phyloP scores from a whole-genome alignment of 1,140 invertebrate species.

The Aphaenogaster floridana region DNA sequence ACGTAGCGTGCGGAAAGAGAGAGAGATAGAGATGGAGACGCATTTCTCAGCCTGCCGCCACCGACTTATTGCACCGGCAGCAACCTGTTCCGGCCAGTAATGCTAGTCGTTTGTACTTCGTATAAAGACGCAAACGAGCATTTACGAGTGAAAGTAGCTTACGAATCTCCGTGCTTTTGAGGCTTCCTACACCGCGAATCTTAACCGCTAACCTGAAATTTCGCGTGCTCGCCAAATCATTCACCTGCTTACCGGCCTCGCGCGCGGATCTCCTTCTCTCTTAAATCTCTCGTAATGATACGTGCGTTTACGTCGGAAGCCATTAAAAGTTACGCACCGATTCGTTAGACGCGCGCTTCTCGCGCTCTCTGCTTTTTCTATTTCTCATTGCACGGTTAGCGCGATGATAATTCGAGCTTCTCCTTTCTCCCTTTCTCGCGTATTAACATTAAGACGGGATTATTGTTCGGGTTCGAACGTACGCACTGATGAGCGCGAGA shows the following conservation, averaged over 20 bases:
- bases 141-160: conserved; percentile 63
- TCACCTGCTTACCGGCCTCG: background rate
- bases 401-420: conserved; percentile 24
- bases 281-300: conserved; percentile 31
- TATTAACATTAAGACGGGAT: conserved; percentile 11
- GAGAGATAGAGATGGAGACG: conserved; percentile 41
- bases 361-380: background rate
- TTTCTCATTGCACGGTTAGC: background rate
- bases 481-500: conserved; percentile 13
- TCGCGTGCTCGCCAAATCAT: conserved; percentile 38
- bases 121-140: conserved; percentile 64
- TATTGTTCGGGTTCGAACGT: background rate
- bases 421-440: conserved; percentile 1
- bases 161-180: conserved; percentile 52
- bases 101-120: conserved; percentile 55
- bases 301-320: background rate
- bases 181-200: conserved; percentile 31
- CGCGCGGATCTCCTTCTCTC: background rate
- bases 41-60: conserved; percentile 36
- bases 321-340: conserved; percentile 21
- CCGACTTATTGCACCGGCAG: conserved; percentile 45
- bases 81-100: conserved; percentile 43
- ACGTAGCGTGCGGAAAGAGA: conserved; percentile 45
- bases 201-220: conserved; percentile 48
- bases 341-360: background rate